phyloP scores from a whole-genome alignment of 2,888 invertebrate species.

The Eledone cirrhosa region DNA sequence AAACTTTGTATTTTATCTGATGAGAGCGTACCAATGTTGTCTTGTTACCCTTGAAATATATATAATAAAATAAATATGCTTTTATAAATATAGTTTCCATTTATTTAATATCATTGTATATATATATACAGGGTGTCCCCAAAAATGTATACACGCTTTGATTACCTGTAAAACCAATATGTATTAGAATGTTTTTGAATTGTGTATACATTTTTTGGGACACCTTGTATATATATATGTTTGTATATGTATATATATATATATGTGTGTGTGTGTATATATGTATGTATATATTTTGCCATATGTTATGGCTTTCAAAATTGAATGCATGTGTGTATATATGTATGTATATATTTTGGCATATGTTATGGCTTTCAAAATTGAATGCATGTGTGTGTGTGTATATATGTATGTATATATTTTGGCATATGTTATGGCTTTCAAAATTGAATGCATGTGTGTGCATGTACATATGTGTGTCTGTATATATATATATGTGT shows the following conservation, averaged over 20 bases:
- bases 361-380: no score
- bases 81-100: no score
- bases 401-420: background rate
- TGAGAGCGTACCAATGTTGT: no score
- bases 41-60: no score
- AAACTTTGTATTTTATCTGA: background rate
- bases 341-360: background rate
- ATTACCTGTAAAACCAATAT: no score
- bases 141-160: no score
- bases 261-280: background rate
- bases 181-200: no score
- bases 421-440: background rate
- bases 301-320: background rate
- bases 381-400: background rate
- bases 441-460: background rate
- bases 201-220: no score
- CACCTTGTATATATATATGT: no score
- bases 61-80: no score
- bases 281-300: background rate
- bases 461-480: background rate
- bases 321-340: background rate
- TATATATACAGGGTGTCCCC: no score
- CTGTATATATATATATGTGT: background rate
- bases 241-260: background rate
- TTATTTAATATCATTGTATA: no score